A percentile compares a stretch with the other conserved stretches of the same genome.
These are phyloP conservation scores for Timandra comae DNA, from an alignment of 2,888 invertebrate species.

Conservation along the genomic window DNA sequence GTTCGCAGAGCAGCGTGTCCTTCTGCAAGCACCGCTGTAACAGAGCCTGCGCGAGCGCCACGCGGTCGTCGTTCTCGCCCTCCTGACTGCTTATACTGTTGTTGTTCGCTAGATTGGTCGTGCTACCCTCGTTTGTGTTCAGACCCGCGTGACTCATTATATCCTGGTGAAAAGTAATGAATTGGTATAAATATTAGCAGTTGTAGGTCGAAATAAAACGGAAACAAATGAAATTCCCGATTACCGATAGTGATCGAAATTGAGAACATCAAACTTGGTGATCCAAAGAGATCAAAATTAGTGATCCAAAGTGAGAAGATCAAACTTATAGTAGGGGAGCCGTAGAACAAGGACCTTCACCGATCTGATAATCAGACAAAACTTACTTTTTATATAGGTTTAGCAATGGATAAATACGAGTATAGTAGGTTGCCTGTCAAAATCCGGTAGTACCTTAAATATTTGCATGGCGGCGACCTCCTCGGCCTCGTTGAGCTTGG, in stretches of 20 bases:
- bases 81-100: slow-evolving; percentile 55
- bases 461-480: slow-evolving; percentile 91
- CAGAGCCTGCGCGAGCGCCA: slow-evolving; percentile 90
- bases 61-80: slow-evolving; percentile 89
- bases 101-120: slow-evolving; percentile 59
- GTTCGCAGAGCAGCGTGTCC: slow-evolving; percentile 90
- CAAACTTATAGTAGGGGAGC: neutral
- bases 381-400: no score
- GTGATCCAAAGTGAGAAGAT: neutral
- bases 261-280: no score
- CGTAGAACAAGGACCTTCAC: no score
- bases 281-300: neutral
- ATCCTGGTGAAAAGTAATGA: no score
- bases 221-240: no score
- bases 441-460: slow-evolving; percentile 84
- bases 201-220: no score
- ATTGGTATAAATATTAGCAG: no score
- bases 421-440: no score
- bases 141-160: slow-evolving; percentile 93
- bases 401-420: no score
- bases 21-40: slow-evolving; percentile 94
- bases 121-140: slow-evolving; percentile 68
- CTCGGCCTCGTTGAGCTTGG: slow-evolving; percentile 89
- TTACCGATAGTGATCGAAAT: no score
- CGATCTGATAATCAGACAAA: no score